Conservation (phyloP, 2,113 vertebrate species). For the Percopsis transmontana region DNA sequence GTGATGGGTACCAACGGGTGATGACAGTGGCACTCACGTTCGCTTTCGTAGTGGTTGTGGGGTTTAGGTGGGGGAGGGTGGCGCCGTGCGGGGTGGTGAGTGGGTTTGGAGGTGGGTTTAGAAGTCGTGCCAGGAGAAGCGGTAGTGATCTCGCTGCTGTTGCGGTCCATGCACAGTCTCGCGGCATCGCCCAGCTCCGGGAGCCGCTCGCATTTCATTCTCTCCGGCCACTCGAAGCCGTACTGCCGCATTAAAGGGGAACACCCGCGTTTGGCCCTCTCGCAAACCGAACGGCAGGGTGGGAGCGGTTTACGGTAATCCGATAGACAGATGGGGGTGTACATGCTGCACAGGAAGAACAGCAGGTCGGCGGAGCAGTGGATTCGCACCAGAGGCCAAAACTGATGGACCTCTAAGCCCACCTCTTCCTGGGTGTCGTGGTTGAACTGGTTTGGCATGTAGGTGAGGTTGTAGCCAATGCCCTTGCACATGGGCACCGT, state of each 20-base stretch:
- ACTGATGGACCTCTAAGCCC: conserved; percentile 90
- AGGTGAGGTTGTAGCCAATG: conserved; percentile 88
- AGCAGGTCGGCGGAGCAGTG: conserved; percentile 88
- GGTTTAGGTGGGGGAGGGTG: background rate
- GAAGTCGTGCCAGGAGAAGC: conserved; percentile 74
- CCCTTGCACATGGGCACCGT: conserved; percentile 89
- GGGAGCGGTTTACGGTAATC: conserved; percentile 91
- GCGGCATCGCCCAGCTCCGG: conserved; percentile 83
- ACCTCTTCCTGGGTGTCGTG: conserved; percentile 92
- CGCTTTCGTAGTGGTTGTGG: conserved; percentile 54
- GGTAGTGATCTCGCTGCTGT: conserved; percentile 84
- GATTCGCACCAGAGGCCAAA: conserved; percentile 91
- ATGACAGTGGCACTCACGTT: conserved; percentile 79
- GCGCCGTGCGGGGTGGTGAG: conserved; percentile 22
- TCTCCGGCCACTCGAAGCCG: conserved; percentile 88
- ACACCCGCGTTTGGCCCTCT: conserved; percentile 87
- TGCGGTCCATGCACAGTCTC: conserved; percentile 88
- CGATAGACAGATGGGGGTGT: conserved; percentile 88
- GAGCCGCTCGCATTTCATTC: conserved; percentile 86
- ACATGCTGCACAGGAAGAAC: conserved; percentile 91
- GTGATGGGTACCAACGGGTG: conserved; percentile 82
- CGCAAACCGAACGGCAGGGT: conserved; percentile 88
- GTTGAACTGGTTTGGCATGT: conserved; percentile 94
- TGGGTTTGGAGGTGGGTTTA: conserved; percentile 76
- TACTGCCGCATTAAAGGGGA: conserved; percentile 91